Conservation (phyloP, 2,797 vertebrate species). For the Phoxinus dragarum region DNA sequence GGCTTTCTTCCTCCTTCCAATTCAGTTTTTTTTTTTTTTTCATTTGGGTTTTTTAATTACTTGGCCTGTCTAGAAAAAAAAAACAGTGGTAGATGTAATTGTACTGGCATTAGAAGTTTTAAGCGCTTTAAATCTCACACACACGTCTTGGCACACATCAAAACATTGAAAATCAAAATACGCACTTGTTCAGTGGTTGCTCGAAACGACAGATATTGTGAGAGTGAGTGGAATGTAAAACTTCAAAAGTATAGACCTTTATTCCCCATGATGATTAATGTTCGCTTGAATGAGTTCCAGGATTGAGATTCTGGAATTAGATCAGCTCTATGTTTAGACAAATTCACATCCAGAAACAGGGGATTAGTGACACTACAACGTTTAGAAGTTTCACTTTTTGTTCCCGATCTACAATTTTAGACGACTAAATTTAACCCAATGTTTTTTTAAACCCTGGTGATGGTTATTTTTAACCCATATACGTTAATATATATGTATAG, state of each 20-base stretch:
- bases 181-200: neutral
- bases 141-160: constrained; percentile 3
- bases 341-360: neutral
- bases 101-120: neutral
- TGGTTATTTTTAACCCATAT: neutral
- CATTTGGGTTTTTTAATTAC: constrained; percentile 31
- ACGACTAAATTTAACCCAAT: neutral
- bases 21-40: constrained; percentile 10
- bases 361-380: neutral
- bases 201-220: neutral
- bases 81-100: neutral
- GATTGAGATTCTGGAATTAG: constrained; percentile 12
- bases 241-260: constrained; percentile 23
- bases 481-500: neutral
- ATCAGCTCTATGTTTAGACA: constrained; percentile 27
- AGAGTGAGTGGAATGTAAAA: constrained; percentile 13
- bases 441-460: neutral
- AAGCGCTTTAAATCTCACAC: neutral
- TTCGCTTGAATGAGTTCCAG: neutral
- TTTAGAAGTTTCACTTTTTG: neutral
- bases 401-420: neutral
- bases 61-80: constrained; percentile 13
- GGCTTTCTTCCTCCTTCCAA: neutral
- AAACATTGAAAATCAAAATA: constrained; percentile 5
- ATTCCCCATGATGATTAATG: constrained; percentile 10